These are phyloP conservation scores for Imbricaverruca yamaguchii DNA, from an alignment of 2,888 invertebrate species.

Conservation along the genomic window DNA sequence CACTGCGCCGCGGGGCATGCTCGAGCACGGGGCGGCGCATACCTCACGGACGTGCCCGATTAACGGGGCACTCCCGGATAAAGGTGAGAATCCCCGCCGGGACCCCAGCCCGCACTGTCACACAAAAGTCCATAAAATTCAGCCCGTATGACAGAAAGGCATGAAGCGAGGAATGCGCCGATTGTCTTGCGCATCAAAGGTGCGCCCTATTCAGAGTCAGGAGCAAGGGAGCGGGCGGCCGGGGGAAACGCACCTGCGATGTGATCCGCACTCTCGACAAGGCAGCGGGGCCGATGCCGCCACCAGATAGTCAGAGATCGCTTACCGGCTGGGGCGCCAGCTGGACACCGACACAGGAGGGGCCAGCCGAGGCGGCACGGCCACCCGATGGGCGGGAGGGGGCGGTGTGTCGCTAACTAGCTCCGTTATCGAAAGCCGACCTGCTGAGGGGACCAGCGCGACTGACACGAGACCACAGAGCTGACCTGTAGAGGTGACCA, in stretches of 20 bases:
- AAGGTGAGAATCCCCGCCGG: constrained; percentile 17
- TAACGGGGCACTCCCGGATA: not conserved
- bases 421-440: too few species aligned
- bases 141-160: constrained; percentile 15
- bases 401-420: too few species aligned
- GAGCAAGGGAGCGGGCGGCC: not conserved
- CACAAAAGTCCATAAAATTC: constrained; percentile 21
- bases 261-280: too few species aligned
- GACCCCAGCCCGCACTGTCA: not conserved
- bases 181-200: constrained; percentile 19
- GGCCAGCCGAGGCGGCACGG: too few species aligned
- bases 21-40: not conserved
- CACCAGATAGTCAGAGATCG: not conserved
- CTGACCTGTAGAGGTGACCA: too few species aligned
- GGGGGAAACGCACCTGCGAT: not conserved
- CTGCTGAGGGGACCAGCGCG: too few species aligned
- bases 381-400: too few species aligned
- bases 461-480: too few species aligned
- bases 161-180: constrained; percentile 10
- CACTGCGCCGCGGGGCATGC: not conserved
- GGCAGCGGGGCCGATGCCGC: too few species aligned
- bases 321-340: not conserved
- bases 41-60: not conserved
- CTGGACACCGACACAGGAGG: not conserved
- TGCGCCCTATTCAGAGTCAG: not conserved